Conservation (phyloP, 2,888 invertebrate genomes). For the Mactromeris polynyma region DNA sequence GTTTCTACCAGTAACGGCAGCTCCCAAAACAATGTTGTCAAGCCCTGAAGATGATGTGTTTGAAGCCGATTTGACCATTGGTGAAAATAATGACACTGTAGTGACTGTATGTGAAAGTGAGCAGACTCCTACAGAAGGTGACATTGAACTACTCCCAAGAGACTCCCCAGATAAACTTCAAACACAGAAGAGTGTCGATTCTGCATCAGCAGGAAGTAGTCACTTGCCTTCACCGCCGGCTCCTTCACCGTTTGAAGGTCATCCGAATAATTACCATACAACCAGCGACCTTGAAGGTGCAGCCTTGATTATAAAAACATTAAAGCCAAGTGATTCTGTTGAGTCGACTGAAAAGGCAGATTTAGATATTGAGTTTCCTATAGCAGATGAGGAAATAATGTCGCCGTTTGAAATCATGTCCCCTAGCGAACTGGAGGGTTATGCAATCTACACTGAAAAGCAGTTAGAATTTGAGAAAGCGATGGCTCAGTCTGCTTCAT, state of each 20-base stretch:
- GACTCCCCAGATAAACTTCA: constrained; percentile 50
- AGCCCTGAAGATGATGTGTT: constrained; percentile 88
- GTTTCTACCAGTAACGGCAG: constrained; percentile 90
- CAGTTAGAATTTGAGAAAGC: constrained; percentile 47
- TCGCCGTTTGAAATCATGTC: constrained; percentile 86
- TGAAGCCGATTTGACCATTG: constrained; percentile 85
- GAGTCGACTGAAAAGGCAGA: constrained; percentile 41
- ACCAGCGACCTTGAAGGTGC: constrained; percentile 76
- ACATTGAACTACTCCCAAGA: constrained; percentile 65
- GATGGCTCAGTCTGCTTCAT: constrained; percentile 24
- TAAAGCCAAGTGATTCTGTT: constrained; percentile 51
- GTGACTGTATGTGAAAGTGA: constrained; percentile 50
- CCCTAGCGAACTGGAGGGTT: constrained; percentile 76
- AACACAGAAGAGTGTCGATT: constrained; percentile 40
- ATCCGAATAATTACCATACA: constrained; percentile 63
- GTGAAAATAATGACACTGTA: constrained; percentile 61
- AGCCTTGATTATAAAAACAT: constrained; percentile 74
- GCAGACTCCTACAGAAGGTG: constrained; percentile 73
- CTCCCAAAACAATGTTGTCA: constrained; percentile 85
- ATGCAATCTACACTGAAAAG: constrained; percentile 71
- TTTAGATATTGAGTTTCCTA: constrained; percentile 33
- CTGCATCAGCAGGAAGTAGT: constrained; percentile 67
- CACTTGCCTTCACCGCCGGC: constrained; percentile 78
- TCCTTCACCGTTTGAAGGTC: constrained; percentile 79
- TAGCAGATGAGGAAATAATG: constrained; percentile 68